phyloP scores from a whole-genome alignment of 1,140 invertebrate species.

The Doryteuthis pealeii region DNA sequence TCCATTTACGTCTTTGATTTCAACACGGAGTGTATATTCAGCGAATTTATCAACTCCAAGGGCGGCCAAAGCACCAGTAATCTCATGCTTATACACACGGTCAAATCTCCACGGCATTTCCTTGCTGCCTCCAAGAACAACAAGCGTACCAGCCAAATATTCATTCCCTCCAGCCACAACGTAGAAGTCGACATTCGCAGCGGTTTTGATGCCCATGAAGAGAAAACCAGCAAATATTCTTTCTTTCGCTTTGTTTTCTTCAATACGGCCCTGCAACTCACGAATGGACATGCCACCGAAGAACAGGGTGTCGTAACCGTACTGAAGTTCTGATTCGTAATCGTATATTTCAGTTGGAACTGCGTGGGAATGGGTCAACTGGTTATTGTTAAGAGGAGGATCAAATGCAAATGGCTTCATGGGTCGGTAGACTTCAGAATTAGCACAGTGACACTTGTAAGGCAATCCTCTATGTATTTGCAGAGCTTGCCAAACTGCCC shows the following conservation, averaged over 20 bases:
- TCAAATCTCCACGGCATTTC: conserved; percentile 29
- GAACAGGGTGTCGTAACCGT: conserved; percentile 27
- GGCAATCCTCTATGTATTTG: conserved; percentile 21
- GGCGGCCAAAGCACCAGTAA: conserved; percentile 7
- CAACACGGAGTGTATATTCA: neutral
- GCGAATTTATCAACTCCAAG: neutral
- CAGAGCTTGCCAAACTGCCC: conserved; percentile 15
- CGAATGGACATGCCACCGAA: conserved; percentile 27
- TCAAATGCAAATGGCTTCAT: conserved; percentile 32
- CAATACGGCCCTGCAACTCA: conserved; percentile 25
- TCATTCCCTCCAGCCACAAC: conserved; percentile 7
- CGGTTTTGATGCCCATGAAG: conserved; percentile 22
- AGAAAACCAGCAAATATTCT: conserved; percentile 25
- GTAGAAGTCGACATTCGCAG: conserved; percentile 17
- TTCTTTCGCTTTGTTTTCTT: conserved; percentile 14
- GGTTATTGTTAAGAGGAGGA: conserved; percentile 25
- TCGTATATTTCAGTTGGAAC: conserved; percentile 26
- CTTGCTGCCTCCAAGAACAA: conserved; percentile 8
- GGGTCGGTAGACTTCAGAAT: conserved; percentile 11
- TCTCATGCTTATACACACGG: conserved; percentile 16
- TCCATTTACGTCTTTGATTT: conserved; percentile 16
- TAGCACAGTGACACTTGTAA: conserved; percentile 26
- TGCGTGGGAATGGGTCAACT: conserved; percentile 23
- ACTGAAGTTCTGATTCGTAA: conserved; percentile 25
- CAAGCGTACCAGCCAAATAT: conserved; percentile 2